Evolutionary conservation across 92 coral and sea anemone species (phyloP), one percentile per base, ranked within the genome.

Genomic region (Porites rus): DNA sequence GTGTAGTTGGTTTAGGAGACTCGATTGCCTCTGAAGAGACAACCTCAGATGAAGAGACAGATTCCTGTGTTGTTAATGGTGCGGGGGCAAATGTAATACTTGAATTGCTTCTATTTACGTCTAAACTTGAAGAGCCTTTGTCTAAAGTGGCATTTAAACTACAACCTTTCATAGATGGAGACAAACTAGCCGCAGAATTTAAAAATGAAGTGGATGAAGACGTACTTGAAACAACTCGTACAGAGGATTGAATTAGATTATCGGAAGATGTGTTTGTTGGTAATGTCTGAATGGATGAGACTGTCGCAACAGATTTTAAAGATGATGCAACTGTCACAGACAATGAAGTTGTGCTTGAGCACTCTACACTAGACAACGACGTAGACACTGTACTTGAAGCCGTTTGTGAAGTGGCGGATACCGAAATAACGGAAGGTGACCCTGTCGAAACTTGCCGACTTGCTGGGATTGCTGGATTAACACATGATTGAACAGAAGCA

Each of bases 91-190:
- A 71, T 69, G 78, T 51, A 10, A 43, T 19, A 38, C 46, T 38
- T 38, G 46, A 38, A 38, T 38, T 38, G 46, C 46, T 38, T 38
- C 46, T 38, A 38, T 38, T 38, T 38, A 38, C 46, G 46, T 6
- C 28, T n/a, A 43, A 38, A 71, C 68, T 59, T 20, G 66, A 24
- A 28, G 71, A 59, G 25, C 56, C 46, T 38, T 38, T 38, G 46
- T 38, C 22, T 6, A 21, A 65, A 16, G 24, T 53, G 21, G 10
- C 68, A 18, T 85, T 65, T 60, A 22, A 70, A 75, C 6, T 2
- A 65, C 65, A 69, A 54, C 6, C 81, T 52, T 85, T 60, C 46
- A 52, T 54, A 74, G 4, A 9, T 83, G 72, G 72, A 17, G 75
- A 66, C 53, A 4, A 38, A 18, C 14, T 4, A 14, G 62, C 51